A percentile compares a stretch with the other conserved stretches of the same genome.
phyloP scores from a whole-genome alignment of 1,140 invertebrate species.

The Panulirus ornatus region DNA sequence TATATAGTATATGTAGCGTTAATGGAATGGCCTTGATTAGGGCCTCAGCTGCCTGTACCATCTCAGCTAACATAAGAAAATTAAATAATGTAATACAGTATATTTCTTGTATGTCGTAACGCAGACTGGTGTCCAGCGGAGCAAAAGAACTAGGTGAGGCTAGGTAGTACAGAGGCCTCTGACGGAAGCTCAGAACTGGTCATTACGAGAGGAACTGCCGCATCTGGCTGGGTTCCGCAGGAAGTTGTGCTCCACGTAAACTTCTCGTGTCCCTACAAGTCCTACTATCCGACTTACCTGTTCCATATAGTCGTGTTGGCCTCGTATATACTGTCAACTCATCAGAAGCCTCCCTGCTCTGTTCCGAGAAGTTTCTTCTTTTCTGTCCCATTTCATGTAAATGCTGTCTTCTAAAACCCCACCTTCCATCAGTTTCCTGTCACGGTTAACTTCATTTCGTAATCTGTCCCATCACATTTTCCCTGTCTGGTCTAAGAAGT shows the following conservation, averaged over 20 bases:
- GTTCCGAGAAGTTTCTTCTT: not conserved
- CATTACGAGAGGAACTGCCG: not conserved
- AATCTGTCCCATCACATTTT: too few species aligned
- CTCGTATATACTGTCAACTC: too few species aligned
- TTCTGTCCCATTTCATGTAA: not conserved
- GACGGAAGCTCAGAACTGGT: not conserved
- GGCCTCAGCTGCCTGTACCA: too few species aligned
- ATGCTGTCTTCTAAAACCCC: too few species aligned
- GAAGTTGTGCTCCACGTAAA: conserved; percentile 30
- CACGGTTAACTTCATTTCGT: too few species aligned
- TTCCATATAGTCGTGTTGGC: too few species aligned
- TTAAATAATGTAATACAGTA: too few species aligned
- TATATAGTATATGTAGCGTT: too few species aligned
- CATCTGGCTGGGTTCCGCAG: conserved; percentile 5
- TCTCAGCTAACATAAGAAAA: too few species aligned
- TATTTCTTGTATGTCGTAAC: not conserved
- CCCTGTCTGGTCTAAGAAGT: too few species aligned
- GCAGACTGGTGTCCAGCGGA: not conserved
- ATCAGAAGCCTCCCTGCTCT: not conserved
- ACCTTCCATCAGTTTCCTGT: too few species aligned
- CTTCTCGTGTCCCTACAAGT: not conserved
- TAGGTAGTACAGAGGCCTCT: not conserved
- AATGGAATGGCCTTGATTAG: too few species aligned
- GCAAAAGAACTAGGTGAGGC: not conserved
- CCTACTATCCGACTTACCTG: not conserved